Conservation (phyloP, 2,797 vertebrate species). For the Hyperoplus immaculatus region DNA sequence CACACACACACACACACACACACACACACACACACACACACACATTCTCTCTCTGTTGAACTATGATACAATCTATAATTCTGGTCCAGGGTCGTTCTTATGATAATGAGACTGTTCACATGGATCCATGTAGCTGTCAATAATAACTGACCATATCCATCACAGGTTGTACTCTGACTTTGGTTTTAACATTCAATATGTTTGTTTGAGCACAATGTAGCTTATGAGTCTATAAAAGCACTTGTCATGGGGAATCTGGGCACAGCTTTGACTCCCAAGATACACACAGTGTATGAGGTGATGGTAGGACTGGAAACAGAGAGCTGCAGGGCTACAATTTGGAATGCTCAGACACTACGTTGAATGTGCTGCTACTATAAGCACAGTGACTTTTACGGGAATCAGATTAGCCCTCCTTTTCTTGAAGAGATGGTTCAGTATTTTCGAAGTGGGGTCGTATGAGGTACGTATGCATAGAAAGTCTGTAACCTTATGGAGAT, state of each 20-base stretch:
- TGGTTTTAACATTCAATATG: constrained; percentile 69
- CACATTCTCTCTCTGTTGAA: constrained; percentile 22
- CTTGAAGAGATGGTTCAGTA: too few relatives aligned
- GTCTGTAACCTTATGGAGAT: too few relatives aligned
- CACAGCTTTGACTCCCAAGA: constrained; percentile 46
- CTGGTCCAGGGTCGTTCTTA: constrained; percentile 42
- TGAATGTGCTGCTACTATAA: constrained; percentile 56
- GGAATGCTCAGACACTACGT: constrained; percentile 76
- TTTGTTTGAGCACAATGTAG: constrained; percentile 59
- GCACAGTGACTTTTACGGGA: constrained; percentile 56
- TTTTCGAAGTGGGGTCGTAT: too few relatives aligned
- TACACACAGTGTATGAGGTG: constrained; percentile 69
- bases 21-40: constrained; percentile 16
- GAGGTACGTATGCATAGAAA: too few relatives aligned
- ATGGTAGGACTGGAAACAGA: constrained; percentile 58
- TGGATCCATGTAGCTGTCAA: constrained; percentile 51
- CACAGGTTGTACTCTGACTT: constrained; percentile 48
- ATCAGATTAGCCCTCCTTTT: constrained; percentile 34
- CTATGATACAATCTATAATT: constrained; percentile 49
- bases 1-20: constrained; percentile 15
- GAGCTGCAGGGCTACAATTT: constrained; percentile 61
- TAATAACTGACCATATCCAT: constrained; percentile 21
- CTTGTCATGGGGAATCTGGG: constrained; percentile 57
- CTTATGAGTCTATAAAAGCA: constrained; percentile 72
- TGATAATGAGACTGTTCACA: constrained; percentile 44